Evolutionary conservation across 2,888 invertebrate species (phyloP).

Genomic region (Galerucella pusilla): DNA sequence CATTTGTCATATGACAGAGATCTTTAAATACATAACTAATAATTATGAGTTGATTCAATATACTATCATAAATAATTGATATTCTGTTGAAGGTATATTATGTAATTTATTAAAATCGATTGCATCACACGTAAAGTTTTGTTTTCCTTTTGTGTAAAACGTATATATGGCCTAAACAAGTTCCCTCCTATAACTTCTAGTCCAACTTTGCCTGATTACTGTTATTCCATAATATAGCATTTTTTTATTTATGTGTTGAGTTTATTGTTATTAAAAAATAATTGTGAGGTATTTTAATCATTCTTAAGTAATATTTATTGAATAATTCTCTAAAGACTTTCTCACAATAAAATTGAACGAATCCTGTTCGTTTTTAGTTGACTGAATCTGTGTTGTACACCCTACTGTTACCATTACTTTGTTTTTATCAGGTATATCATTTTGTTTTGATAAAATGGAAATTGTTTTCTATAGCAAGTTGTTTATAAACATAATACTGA

Average conservation of each 20-base stretch:
- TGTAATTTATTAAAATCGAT: constrained; percentile 24
- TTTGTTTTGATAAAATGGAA: background rate
- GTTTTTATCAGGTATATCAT: constrained; percentile 7
- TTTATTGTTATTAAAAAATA: constrained; percentile 49
- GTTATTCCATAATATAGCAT: constrained; percentile 57
- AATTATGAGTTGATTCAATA: constrained; percentile 5
- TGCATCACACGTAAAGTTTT: constrained; percentile 36
- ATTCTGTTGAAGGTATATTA: background rate
- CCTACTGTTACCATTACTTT: constrained; percentile 21
- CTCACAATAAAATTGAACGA: constrained; percentile 21
- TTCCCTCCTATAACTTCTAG: constrained; percentile 66
- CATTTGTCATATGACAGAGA: background rate
- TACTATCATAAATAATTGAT: background rate
- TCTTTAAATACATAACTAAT: background rate
- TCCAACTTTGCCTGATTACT: constrained; percentile 60
- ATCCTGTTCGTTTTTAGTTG: constrained; percentile 15
- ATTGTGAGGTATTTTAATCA: constrained; percentile 19
- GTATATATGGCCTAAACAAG: constrained; percentile 64
- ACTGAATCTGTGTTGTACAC: constrained; percentile 33
- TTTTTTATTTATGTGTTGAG: constrained; percentile 49
- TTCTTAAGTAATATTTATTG: constrained; percentile 30
- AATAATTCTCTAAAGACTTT: constrained; percentile 19
- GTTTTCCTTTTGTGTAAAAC: constrained; percentile 50
- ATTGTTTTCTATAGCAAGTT: background rate
- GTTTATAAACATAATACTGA: background rate